These are phyloP conservation scores for Fulmarus glacialis DNA, from an alignment of 2,113 vertebrate species.

Conservation along the genomic window DNA sequence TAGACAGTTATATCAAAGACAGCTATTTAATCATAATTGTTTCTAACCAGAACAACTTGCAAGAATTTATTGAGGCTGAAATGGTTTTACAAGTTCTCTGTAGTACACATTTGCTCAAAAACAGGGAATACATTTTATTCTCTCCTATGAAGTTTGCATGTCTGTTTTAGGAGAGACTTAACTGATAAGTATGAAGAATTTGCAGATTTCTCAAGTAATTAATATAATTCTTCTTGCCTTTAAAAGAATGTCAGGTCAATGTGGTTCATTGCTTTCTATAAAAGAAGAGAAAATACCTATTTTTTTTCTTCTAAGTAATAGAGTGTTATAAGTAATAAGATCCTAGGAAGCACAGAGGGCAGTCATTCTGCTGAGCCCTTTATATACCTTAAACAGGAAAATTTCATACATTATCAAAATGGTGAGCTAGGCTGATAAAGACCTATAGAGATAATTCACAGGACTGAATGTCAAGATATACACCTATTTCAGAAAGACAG, in stretches of 20 bases:
- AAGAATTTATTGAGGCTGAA: not conserved
- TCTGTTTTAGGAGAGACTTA: not conserved
- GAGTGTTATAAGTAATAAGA: not conserved
- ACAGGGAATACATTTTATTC: not conserved
- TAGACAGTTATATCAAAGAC: not conserved
- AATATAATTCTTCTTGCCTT: not conserved
- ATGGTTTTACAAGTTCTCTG: not conserved
- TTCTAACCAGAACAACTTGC: not conserved
- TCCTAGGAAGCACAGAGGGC: not conserved
- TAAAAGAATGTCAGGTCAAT: not conserved
- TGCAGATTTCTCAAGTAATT: not conserved
- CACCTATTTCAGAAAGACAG: not conserved
- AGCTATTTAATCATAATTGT: not conserved
- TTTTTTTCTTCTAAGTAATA: not conserved
- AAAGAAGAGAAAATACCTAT: not conserved
- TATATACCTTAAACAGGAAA: not conserved
- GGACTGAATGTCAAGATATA: not conserved
- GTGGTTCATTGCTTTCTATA: not conserved
- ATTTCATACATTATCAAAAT: not conserved
- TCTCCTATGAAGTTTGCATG: not conserved
- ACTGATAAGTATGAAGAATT: not conserved
- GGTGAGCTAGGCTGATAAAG: not conserved
- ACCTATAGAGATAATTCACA: not conserved
- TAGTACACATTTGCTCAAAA: not conserved
- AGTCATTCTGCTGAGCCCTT: not conserved